Evolutionary conservation across 2,113 vertebrate species (phyloP).

Genomic region (Hydrochoerus hydrochaeris): DNA sequence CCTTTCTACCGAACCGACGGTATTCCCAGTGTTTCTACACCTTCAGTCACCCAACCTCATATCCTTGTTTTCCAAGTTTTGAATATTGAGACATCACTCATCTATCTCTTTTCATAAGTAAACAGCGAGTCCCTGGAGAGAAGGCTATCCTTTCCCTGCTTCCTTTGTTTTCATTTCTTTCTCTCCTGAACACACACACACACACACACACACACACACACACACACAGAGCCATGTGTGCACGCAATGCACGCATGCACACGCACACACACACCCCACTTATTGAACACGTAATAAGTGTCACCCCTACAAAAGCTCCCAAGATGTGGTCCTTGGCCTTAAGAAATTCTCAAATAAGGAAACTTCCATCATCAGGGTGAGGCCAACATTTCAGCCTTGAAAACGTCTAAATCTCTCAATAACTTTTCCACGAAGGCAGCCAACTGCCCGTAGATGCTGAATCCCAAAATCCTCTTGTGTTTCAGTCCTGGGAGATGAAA

Average conservation of each 20-base stretch:
- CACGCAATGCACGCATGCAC: too few species aligned
- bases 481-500: neutral
- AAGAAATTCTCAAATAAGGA: neutral
- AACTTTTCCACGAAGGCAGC: conserved; percentile 30
- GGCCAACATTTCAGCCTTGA: neutral
- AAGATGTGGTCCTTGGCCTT: neutral
- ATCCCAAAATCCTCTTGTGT: neutral
- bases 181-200: neutral
- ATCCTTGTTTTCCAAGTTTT: neutral
- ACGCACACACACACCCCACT: neutral
- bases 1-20: neutral
- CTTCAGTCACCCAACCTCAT: neutral
- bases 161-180: neutral
- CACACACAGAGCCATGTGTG: too few species aligned
- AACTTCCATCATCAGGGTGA: neutral
- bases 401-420: neutral
- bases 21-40: neutral
- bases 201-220: neutral
- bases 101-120: neutral
- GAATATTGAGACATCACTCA: neutral
- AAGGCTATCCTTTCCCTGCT: neutral
- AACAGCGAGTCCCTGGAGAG: neutral
- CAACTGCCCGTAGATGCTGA: neutral
- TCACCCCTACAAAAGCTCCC: neutral
- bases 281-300: neutral